Evolutionary conservation across 2,888 invertebrate genomes (phyloP).

Genomic region (Lissocephala sabroskyi): DNA sequence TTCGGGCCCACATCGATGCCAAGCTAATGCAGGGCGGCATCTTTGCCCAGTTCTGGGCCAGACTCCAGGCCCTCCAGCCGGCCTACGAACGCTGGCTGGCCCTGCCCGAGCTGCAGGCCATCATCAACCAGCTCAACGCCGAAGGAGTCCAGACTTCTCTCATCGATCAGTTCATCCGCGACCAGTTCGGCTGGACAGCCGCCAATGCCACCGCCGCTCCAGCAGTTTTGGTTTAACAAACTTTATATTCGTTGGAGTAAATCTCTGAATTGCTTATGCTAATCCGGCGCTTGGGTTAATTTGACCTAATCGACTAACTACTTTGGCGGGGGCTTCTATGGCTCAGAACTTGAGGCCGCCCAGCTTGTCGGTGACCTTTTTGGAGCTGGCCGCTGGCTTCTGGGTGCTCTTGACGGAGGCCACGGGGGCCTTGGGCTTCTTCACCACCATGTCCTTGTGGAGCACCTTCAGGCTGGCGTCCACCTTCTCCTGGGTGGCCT

Average conservation of each 20-base stretch:
- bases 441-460: conserved; percentile 71
- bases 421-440: conserved; percentile 54
- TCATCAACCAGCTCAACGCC: conserved; percentile 40
- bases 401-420: conserved; percentile 52
- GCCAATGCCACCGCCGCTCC: conserved; percentile 23
- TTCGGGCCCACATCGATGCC: conserved; percentile 47
- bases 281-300: too few species aligned
- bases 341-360: conserved; percentile 67
- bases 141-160: conserved; percentile 52
- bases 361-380: conserved; percentile 61
- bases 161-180: conserved; percentile 59
- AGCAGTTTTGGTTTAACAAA: not conserved
- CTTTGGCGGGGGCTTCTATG: not conserved
- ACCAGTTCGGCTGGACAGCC: conserved; percentile 54
- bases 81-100: conserved; percentile 62
- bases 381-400: conserved; percentile 61
- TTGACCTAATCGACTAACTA: too few species aligned
- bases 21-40: conserved; percentile 52
- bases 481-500: conserved; percentile 67
- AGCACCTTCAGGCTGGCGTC: conserved; percentile 69
- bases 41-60: conserved; percentile 56
- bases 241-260: too few species aligned
- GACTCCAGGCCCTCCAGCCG: conserved; percentile 40
- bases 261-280: too few species aligned
- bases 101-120: conserved; percentile 39